A percentile compares a stretch with the other conserved stretches of the same genome.
Conservation (phyloP, 2,113 vertebrate species). For the Gasterosteus aculeatus region DNA sequence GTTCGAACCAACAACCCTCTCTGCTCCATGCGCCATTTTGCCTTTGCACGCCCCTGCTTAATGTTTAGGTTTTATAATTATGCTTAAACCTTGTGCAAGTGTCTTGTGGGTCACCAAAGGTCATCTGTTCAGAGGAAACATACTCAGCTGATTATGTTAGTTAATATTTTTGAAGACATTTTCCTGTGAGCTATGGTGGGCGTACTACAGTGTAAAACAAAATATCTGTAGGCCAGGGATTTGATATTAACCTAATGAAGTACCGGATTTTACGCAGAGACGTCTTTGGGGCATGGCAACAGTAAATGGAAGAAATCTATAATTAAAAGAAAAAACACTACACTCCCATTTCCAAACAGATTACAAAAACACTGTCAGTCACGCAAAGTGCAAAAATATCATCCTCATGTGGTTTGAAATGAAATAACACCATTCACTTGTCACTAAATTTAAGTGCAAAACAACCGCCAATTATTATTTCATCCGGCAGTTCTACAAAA, state of each 20-base stretch:
- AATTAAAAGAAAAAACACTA: slow-evolving; percentile 32
- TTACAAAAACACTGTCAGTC: slow-evolving; percentile 43
- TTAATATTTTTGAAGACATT: slow-evolving; percentile 33
- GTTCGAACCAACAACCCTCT: no score
- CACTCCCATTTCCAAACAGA: slow-evolving; percentile 38
- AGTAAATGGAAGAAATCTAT: slow-evolving; percentile 32
- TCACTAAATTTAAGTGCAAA: slow-evolving; percentile 12
- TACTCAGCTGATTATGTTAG: slow-evolving; percentile 45
- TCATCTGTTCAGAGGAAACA: slow-evolving; percentile 38
- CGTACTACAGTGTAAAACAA: slow-evolving; percentile 31
- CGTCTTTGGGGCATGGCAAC: slow-evolving; percentile 49
- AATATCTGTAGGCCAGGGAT: slow-evolving; percentile 58
- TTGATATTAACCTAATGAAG: slow-evolving; percentile 40
- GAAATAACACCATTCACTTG: slow-evolving; percentile 12
- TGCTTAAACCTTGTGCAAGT: slow-evolving; percentile 13
- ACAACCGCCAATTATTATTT: slow-evolving; percentile 56
- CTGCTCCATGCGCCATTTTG: no score
- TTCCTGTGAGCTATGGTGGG: slow-evolving; percentile 22
- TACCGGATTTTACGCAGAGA: slow-evolving; percentile 43
- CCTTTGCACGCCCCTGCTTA: slow-evolving; percentile 3
- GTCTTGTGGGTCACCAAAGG: slow-evolving; percentile 35
- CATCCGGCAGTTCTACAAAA: slow-evolving; percentile 26
- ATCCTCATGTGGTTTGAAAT: slow-evolving; percentile 25
- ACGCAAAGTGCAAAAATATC: slow-evolving; percentile 27
- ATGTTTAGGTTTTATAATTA: not conserved